These are phyloP conservation scores for Paramuricea clavata DNA, from an alignment of 92 coral and sea anemone species.

Conservation along the genomic window DNA sequence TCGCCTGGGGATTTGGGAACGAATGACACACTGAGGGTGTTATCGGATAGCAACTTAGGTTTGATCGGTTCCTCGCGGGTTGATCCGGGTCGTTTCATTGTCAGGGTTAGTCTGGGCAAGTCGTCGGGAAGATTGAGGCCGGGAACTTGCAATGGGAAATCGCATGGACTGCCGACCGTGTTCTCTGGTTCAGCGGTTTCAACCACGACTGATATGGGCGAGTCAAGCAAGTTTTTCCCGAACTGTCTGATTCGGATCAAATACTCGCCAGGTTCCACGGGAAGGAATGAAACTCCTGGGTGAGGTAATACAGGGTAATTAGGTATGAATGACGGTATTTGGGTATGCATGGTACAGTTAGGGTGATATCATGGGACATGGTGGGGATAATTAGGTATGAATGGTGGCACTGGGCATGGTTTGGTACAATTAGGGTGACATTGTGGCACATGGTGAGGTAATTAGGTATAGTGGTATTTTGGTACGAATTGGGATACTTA, in stretches of 20 bases:
- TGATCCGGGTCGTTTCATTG: constrained; percentile 92
- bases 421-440: too few species aligned
- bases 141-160: constrained; percentile 82
- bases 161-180: constrained; percentile 96
- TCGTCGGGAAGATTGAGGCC: constrained; percentile 84
- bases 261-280: constrained; percentile 94
- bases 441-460: too few species aligned
- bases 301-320: constrained; percentile 77
- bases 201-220: constrained; percentile 96
- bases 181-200: constrained; percentile 96
- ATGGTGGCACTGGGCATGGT: too few species aligned
- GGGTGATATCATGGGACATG: neutral
- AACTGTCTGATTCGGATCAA: constrained; percentile 85
- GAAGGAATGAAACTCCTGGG: constrained; percentile 87
- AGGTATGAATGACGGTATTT: constrained; percentile 74
- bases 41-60: constrained; percentile 87
- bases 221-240: constrained; percentile 86
- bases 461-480: too few species aligned
- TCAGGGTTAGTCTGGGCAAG: constrained; percentile 77
- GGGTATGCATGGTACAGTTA: constrained; percentile 73
- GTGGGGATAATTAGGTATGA: neutral
- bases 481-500: too few species aligned
- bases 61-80: constrained; percentile 86
- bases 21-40: constrained; percentile 87
- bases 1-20: constrained; percentile 95